Evolutionary conservation across 2,797 vertebrate species (phyloP).

Genomic region (Falco biarmicus): DNA sequence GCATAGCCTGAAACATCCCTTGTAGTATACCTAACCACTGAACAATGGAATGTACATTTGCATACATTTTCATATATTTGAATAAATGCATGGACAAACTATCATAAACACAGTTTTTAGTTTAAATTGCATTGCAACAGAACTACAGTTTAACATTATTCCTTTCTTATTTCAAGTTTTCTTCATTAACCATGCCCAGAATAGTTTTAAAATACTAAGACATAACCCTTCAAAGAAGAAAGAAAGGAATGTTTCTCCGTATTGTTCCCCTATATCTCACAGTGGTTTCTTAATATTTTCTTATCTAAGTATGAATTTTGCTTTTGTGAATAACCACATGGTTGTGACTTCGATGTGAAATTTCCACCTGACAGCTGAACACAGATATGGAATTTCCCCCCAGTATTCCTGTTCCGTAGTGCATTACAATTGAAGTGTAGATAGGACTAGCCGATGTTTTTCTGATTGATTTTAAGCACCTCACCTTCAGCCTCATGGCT

Average conservation of each 20-base stretch:
- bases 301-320: neutral
- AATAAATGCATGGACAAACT: neutral
- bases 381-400: neutral
- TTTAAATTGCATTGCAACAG: neutral
- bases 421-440: neutral
- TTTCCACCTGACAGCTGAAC: neutral
- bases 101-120: neutral
- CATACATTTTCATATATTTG: conserved; percentile 50
- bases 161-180: neutral
- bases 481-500: neutral
- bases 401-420: neutral
- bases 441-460: neutral
- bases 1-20: neutral
- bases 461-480: neutral
- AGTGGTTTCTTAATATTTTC: neutral
- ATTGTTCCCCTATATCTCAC: neutral
- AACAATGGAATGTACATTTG: neutral
- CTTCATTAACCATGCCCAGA: neutral
- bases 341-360: neutral
- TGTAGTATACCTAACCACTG: neutral
- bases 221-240: neutral
- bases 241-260: neutral
- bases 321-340: neutral
- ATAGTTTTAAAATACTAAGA: neutral
- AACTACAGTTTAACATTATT: neutral